phyloP scores from a whole-genome alignment of 2,113 vertebrate species.

The Phylloscopus whistleri region DNA sequence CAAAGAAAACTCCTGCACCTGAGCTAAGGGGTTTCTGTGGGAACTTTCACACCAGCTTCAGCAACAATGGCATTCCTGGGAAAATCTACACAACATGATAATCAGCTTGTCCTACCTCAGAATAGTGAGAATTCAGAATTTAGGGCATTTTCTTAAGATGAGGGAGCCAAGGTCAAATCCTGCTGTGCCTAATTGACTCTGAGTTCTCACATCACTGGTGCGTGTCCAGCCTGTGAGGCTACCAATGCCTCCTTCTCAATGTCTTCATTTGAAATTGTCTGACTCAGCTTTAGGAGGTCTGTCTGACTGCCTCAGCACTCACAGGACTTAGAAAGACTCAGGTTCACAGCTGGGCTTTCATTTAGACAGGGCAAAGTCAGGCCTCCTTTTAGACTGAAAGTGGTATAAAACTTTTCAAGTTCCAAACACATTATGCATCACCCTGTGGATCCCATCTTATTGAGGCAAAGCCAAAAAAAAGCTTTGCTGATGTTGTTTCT shows the following conservation, averaged over 20 bases:
- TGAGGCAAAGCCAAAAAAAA: not conserved
- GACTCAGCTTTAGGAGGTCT: not conserved
- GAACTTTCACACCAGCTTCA: not conserved
- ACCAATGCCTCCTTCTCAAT: not conserved
- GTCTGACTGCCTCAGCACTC: not conserved
- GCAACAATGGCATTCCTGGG: not conserved
- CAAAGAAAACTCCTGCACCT: not conserved
- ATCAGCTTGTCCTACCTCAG: not conserved
- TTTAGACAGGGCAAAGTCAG: not conserved
- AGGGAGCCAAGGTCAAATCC: not conserved
- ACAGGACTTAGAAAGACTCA: not conserved
- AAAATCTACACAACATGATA: not conserved
- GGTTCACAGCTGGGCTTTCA: not conserved
- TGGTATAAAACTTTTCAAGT: not conserved
- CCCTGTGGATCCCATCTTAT: not conserved
- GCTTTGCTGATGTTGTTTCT: not conserved
- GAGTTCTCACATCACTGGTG: not conserved
- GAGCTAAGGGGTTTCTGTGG: not conserved
- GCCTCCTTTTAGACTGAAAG: not conserved
- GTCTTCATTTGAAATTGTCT: not conserved
- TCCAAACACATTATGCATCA: not conserved
- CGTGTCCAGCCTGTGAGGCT: not conserved
- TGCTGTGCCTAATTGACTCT: not conserved
- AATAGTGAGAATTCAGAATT: not conserved
- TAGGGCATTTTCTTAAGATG: not conserved